Percentiles rank a stretch among this genome's conserved stretches.
Conservation (phyloP, 1,140 invertebrate genomes). For the Euborellia annulipes region DNA sequence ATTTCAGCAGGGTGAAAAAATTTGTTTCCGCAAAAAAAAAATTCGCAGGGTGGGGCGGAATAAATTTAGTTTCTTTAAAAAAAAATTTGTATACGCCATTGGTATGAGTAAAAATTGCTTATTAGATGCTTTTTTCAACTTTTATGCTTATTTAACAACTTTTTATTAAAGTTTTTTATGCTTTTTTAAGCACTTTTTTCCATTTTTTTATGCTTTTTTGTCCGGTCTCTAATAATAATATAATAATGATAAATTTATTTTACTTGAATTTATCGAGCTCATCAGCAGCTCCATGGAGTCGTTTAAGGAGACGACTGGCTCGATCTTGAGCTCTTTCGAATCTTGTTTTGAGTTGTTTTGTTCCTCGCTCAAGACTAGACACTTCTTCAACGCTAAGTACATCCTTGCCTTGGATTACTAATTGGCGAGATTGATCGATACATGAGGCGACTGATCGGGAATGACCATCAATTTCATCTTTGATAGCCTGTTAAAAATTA, state of each 20-base stretch:
- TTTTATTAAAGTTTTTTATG: no score
- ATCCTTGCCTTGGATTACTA: constrained; percentile 76
- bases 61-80: no score
- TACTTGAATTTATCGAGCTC: constrained; percentile 74
- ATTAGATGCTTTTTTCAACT: no score
- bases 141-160: no score
- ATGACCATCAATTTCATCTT: constrained; percentile 79
- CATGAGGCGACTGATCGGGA: constrained; percentile 69
- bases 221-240: background rate
- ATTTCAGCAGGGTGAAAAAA: no score
- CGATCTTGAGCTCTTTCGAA: constrained; percentile 67
- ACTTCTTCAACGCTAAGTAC: constrained; percentile 80
- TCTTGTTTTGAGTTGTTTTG: constrained; percentile 62
- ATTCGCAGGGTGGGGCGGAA: no score
- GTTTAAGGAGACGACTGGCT: constrained; percentile 57
- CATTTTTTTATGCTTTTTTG: no score
- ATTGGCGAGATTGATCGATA: constrained; percentile 79
- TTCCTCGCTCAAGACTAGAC: constrained; percentile 68
- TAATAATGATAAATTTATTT: constrained; percentile 17
- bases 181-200: no score
- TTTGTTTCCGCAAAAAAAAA: no score
- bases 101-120: no score
- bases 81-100: no score
- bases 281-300: constrained; percentile 62
- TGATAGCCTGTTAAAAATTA: constrained; percentile 50